Conservation (phyloP, 2,113 vertebrate species). For the Danionella cerebrum region DNA sequence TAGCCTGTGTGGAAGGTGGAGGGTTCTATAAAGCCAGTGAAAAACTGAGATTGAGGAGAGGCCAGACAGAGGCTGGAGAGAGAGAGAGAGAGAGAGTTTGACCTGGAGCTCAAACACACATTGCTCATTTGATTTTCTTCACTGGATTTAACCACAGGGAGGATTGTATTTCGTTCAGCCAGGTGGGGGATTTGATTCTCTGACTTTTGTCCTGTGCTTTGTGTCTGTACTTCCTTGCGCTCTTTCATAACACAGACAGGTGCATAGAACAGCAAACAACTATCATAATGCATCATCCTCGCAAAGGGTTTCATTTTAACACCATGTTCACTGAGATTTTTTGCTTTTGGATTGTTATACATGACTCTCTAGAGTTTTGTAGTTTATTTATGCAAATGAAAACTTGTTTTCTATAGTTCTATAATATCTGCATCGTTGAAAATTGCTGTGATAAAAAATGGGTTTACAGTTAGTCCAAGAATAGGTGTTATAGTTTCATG, state of each 20-base stretch:
- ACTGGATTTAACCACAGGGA: conserved; percentile 20
- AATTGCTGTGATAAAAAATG: too few relatives aligned
- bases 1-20: background rate
- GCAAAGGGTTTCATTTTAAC: background rate
- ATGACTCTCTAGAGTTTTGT: background rate
- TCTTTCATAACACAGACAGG: conserved; percentile 16
- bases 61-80: conserved; percentile 17
- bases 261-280: conserved; percentile 13
- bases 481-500: too few relatives aligned
- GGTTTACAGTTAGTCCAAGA: too few relatives aligned
- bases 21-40: conserved; percentile 32
- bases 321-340: background rate
- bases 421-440: too few relatives aligned
- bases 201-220: background rate
- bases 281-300: background rate
- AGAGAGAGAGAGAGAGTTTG: background rate
- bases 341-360: background rate
- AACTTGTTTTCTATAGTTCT: too few relatives aligned
- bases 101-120: background rate
- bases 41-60: background rate
- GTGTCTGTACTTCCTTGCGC: background rate
- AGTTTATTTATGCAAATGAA: too few relatives aligned
- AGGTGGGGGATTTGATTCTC: conserved; percentile 29
- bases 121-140: background rate
- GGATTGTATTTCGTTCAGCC: conserved; percentile 13